Evolutionary conservation across 1,140 invertebrate genomes (phyloP).

Genomic region (Leptonema lineaticorne): DNA sequence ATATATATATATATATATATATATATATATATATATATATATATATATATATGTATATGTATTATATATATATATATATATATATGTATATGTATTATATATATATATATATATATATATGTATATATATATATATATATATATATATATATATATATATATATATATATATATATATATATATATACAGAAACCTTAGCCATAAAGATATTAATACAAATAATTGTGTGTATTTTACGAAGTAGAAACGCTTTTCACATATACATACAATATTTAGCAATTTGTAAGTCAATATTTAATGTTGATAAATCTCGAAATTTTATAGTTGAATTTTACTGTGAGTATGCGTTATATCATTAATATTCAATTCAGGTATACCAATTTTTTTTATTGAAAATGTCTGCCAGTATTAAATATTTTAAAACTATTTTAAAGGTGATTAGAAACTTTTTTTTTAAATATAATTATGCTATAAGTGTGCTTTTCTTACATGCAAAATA

Average conservation of each 20-base stretch:
- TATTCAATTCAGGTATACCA: background rate
- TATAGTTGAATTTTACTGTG: conserved; percentile 13
- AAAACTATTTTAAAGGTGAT: too few species aligned
- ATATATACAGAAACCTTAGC: conserved; percentile 19
- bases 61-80: conserved; percentile 30
- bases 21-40: conserved; percentile 20
- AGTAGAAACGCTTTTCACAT: conserved; percentile 19
- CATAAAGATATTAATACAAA: conserved; percentile 25
- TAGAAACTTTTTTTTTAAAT: too few species aligned
- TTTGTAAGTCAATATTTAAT: conserved; percentile 20
- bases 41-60: background rate
- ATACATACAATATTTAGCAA: conserved; percentile 13
- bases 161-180: conserved; percentile 7
- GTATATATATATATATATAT: background rate
- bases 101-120: conserved; percentile 20
- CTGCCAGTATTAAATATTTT: background rate
- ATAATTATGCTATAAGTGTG: too few species aligned
- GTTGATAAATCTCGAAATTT: conserved; percentile 22
- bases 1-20: conserved; percentile 28
- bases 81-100: conserved; percentile 25
- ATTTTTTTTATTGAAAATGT: background rate
- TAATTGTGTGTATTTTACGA: conserved; percentile 24
- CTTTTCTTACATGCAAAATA: too few species aligned
- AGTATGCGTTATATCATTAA: conserved; percentile 3
- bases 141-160: conserved; percentile 29